phyloP scores from a whole-genome alignment of 2,888 invertebrate species.

The Lepidochrysops patricia region DNA sequence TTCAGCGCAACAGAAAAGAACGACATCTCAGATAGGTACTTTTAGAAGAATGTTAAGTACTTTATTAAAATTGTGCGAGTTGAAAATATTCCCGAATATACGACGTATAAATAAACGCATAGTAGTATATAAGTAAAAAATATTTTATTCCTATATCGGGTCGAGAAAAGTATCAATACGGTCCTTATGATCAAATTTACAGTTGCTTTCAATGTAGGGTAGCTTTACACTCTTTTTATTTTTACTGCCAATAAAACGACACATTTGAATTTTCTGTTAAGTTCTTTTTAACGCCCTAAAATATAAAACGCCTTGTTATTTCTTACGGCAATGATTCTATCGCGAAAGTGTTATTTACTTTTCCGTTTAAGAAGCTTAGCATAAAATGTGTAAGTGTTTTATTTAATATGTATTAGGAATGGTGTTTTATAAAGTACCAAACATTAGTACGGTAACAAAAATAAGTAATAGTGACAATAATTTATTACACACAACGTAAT shows the following conservation, averaged over 20 bases:
- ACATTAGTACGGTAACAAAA: no score
- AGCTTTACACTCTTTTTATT: conserved; percentile 56
- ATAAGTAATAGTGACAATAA: no score
- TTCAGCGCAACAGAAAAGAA: no score
- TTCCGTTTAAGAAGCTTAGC: not conserved
- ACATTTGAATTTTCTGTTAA: conserved; percentile 48
- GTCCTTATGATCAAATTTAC: conserved; percentile 47
- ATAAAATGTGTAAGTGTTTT: conserved; percentile 30
- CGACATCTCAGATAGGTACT: no score
- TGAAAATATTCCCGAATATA: no score
- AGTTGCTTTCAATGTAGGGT: conserved; percentile 42
- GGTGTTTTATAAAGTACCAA: no score
- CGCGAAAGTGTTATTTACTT: not conserved
- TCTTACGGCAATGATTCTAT: conserved; percentile 4
- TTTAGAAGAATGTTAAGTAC: no score
- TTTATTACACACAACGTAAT: no score
- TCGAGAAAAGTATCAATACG: not conserved
- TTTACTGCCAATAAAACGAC: conserved; percentile 57
- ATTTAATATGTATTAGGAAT: no score
- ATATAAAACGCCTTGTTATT: conserved; percentile 19
- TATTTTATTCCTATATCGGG: not conserved
- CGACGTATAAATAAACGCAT: no score
- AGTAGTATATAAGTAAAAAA: not conserved
- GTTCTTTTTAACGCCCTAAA: conserved; percentile 14
- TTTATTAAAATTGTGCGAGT: no score